These are phyloP conservation scores for Drosophila leontia DNA, from an alignment of 1,140 invertebrate species.

Conservation along the genomic window DNA sequence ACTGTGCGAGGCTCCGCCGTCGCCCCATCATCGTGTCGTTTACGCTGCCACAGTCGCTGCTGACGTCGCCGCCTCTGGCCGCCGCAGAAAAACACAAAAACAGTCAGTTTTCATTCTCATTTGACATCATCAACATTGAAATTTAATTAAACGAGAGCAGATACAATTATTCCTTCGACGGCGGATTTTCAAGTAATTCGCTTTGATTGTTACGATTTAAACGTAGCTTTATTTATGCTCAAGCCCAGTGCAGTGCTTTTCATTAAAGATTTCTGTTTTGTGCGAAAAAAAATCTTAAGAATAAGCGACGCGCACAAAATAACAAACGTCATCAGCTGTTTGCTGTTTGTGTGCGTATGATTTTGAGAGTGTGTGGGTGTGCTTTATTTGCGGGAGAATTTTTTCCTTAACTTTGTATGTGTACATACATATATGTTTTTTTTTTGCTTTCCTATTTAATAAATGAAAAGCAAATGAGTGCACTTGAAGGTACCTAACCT, in stretches of 20 bases:
- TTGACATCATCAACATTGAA: slow-evolving; percentile 84
- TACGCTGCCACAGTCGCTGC: slow-evolving; percentile 29
- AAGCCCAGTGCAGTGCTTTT: slow-evolving; percentile 41
- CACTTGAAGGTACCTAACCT: slow-evolving; percentile 60
- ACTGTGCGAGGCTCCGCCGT: slow-evolving; percentile 45
- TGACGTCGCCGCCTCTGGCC: slow-evolving; percentile 54
- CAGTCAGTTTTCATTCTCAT: slow-evolving; percentile 83
- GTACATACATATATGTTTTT: slow-evolving; percentile 15
- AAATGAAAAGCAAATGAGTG: slow-evolving; percentile 31
- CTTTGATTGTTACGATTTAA: slow-evolving; percentile 35
- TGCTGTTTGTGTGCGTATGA: slow-evolving; percentile 35
- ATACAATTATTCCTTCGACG: slow-evolving; percentile 41
- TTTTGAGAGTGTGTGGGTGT: slow-evolving; percentile 17
- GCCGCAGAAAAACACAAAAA: slow-evolving; percentile 68
- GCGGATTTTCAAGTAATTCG: slow-evolving; percentile 61
- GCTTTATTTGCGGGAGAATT: slow-evolving; percentile 17
- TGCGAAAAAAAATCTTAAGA: slow-evolving; percentile 39
- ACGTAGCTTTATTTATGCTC: slow-evolving; percentile 60
- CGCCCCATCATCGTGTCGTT: slow-evolving; percentile 37
- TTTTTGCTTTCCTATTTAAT: slow-evolving; percentile 1
- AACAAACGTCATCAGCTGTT: slow-evolving; percentile 83
- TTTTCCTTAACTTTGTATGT: slow-evolving; percentile 13
- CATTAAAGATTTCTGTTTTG: slow-evolving; percentile 56
- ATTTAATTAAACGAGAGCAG: slow-evolving; percentile 80
- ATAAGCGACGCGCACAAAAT: slow-evolving; percentile 70